Conservation (phyloP, 2,113 vertebrate genomes). For the Delphinus delphis region DNA sequence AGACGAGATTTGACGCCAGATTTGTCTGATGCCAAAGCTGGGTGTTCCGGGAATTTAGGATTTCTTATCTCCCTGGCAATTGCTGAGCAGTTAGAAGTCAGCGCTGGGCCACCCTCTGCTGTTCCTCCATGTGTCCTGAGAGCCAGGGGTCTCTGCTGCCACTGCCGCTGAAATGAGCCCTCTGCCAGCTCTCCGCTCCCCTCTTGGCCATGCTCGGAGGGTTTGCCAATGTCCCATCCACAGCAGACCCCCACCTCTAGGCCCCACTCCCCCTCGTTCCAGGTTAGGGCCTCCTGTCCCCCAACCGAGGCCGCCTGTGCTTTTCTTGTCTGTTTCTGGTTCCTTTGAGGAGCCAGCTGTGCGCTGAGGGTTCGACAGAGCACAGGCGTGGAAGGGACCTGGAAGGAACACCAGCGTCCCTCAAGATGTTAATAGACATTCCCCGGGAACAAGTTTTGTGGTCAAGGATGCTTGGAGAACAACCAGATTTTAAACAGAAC, state of each 20-base stretch:
- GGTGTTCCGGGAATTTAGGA: not conserved
- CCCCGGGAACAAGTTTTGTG: not conserved
- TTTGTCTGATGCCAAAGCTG: not conserved
- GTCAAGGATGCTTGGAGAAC: not conserved
- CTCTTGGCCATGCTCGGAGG: fast-evolving
- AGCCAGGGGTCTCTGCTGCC: fast-evolving
- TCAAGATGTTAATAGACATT: not conserved
- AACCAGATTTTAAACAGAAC: not conserved
- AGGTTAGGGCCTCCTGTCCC: not conserved
- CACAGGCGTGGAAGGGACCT: not conserved
- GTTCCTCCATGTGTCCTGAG: fast-evolving
- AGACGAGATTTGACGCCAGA: not conserved
- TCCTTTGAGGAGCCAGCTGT: not conserved
- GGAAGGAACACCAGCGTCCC: not conserved
- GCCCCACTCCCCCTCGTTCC: too few relatives aligned
- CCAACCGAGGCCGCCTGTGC: fast-evolving
- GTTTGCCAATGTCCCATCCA: not conserved
- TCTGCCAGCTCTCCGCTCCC: too few relatives aligned
- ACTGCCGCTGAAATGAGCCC: not conserved
- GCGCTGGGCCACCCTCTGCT: not conserved
- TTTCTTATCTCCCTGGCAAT: too few relatives aligned
- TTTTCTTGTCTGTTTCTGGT: not conserved
- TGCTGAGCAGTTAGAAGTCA: not conserved
- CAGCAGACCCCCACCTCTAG: fast-evolving
- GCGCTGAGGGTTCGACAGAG: not conserved